phyloP scores from a whole-genome alignment of 2,797 vertebrate genomes.

The Phyllotis vaccarum region DNA sequence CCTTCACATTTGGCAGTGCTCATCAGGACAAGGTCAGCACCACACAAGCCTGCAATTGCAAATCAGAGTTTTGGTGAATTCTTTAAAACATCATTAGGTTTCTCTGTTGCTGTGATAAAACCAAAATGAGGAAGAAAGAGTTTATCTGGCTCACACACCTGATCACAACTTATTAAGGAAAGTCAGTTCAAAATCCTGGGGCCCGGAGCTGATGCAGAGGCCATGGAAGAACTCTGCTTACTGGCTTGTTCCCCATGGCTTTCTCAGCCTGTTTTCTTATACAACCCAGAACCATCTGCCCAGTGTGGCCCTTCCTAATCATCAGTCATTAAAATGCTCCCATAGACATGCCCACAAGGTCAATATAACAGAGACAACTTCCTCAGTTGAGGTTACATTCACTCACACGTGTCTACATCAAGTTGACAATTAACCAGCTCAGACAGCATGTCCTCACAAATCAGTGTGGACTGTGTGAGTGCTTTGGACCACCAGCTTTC shows the following conservation, averaged over 20 bases:
- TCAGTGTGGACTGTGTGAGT: background rate
- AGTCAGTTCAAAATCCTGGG: background rate
- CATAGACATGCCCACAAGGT: background rate
- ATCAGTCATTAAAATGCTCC: background rate
- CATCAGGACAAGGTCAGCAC: background rate
- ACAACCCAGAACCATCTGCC: background rate
- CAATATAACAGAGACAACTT: background rate
- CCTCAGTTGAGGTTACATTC: background rate
- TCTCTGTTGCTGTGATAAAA: background rate
- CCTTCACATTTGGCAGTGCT: background rate
- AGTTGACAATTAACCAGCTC: background rate
- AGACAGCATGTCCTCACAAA: background rate
- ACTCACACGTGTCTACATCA: background rate
- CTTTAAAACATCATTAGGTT: background rate
- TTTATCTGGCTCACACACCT: background rate
- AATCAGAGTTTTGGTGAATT: background rate
- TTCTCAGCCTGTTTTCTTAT: background rate
- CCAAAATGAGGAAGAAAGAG: background rate
- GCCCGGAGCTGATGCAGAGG: background rate
- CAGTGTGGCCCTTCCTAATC: background rate
- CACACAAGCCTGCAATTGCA: background rate
- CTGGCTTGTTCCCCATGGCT: background rate
- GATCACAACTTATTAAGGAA: background rate
- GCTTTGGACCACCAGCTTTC: background rate
- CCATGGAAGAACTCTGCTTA: background rate